Conservation (phyloP, 2,113 vertebrate genomes). For the Anthoscopus minutus region DNA sequence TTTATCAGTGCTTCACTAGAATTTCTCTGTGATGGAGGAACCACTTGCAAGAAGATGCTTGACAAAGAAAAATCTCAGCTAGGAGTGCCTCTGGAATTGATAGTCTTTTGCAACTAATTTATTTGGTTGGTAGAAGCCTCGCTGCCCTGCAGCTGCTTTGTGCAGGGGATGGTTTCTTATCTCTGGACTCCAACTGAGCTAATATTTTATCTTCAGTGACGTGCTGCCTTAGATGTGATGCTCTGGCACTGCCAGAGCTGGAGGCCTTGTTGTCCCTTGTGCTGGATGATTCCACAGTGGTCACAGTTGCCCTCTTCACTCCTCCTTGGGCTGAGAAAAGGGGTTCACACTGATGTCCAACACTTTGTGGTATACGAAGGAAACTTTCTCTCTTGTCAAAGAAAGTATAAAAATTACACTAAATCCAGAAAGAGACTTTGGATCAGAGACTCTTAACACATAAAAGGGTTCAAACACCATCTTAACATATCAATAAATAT, state of each 20-base stretch:
- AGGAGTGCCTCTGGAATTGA: not conserved
- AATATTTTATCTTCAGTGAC: not conserved
- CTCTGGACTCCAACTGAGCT: not conserved
- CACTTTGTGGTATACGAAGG: not conserved
- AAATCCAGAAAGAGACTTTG: not conserved
- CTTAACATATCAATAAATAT: not conserved
- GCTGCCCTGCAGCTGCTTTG: not conserved
- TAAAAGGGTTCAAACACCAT: not conserved
- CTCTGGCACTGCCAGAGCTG: not conserved
- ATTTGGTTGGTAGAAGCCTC: not conserved
- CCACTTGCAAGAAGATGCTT: not conserved
- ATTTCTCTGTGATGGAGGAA: not conserved
- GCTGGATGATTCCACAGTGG: not conserved
- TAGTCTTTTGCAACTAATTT: not conserved
- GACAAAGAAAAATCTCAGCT: not conserved
- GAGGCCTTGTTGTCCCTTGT: rapidly evolving
- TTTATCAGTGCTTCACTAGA: not conserved
- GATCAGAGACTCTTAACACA: not conserved
- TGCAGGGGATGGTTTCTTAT: not conserved
- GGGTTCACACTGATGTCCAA: not conserved
- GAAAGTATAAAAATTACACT: not conserved
- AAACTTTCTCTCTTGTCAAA: not conserved
- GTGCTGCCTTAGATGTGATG: not conserved
- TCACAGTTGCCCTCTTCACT: rapidly evolving
- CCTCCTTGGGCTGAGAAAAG: not conserved